A percentile compares a stretch with the other conserved stretches of the same genome.
Conservation (phyloP, 2,888 invertebrate species). For the Harpalus rubripes region DNA sequence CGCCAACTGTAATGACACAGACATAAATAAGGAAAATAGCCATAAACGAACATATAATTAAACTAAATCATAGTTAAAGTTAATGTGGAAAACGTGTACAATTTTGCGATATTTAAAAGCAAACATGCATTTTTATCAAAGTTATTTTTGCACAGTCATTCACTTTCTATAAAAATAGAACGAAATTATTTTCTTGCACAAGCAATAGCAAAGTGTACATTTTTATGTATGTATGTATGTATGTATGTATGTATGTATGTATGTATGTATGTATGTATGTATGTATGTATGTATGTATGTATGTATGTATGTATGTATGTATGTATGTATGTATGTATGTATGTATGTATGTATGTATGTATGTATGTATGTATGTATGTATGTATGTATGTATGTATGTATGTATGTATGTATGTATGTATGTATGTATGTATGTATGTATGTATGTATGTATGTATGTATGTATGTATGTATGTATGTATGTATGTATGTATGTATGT, state of each 20-base stretch:
- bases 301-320: background rate
- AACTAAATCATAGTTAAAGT: constrained; percentile 40
- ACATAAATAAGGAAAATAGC: constrained; percentile 22
- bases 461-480: background rate
- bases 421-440: background rate
- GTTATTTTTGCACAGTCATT: constrained; percentile 18
- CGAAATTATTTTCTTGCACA: background rate
- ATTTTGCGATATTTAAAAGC: constrained; percentile 42
- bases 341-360: background rate
- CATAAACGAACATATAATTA: constrained; percentile 25
- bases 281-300: background rate
- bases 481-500: background rate
- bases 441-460: background rate
- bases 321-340: background rate
- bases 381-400: background rate
- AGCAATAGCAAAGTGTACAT: background rate
- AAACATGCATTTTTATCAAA: constrained; percentile 42
- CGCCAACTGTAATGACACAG: constrained; percentile 5
- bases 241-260: background rate
- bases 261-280: background rate
- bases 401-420: background rate
- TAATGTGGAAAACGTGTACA: constrained; percentile 42
- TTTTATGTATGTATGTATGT: background rate
- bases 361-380: background rate
- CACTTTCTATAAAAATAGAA: constrained; percentile 15